A percentile compares a stretch with the other conserved stretches of the same genome.
phyloP scores from a whole-genome alignment of 2,797 vertebrate genomes.

The Anas bernieri region DNA sequence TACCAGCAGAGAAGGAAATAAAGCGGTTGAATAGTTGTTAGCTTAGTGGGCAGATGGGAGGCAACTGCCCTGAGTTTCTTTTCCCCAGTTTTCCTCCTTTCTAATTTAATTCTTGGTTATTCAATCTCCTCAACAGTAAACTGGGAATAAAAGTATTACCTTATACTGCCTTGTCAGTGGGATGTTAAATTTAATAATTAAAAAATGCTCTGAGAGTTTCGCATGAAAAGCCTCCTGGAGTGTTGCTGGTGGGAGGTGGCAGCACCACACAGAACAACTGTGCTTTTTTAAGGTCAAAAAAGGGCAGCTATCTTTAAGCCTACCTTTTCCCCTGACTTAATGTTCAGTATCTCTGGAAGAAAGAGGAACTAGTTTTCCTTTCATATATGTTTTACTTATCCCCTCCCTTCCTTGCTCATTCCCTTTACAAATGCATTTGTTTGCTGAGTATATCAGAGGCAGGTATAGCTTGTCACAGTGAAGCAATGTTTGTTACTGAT shows the following conservation, averaged over 20 bases:
- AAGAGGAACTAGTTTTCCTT: neutral
- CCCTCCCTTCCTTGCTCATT: neutral
- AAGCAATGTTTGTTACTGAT: conserved; percentile 7
- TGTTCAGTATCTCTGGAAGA: neutral
- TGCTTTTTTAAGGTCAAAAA: neutral
- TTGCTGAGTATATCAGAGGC: neutral
- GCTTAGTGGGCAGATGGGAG: neutral
- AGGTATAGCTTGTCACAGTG: neutral
- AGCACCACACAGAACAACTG: neutral
- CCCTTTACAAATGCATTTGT: neutral
- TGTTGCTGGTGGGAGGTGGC: neutral
- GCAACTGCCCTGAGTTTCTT: neutral
- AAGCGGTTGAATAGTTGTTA: neutral
- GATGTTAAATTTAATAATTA: conserved; percentile 45
- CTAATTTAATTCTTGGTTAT: conserved; percentile 27
- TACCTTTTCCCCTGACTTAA: neutral
- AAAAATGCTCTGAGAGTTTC: conserved; percentile 1
- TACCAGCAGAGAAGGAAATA: neutral
- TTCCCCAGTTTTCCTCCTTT: neutral
- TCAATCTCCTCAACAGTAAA: conserved; percentile 9
- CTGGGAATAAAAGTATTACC: conserved; percentile 16
- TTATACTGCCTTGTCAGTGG: neutral
- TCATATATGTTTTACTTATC: neutral
- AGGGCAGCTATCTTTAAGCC: neutral
- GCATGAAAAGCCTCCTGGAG: neutral